phyloP scores from a whole-genome alignment of 2,113 vertebrate genomes.

The Heloderma charlesbogerti region DNA sequence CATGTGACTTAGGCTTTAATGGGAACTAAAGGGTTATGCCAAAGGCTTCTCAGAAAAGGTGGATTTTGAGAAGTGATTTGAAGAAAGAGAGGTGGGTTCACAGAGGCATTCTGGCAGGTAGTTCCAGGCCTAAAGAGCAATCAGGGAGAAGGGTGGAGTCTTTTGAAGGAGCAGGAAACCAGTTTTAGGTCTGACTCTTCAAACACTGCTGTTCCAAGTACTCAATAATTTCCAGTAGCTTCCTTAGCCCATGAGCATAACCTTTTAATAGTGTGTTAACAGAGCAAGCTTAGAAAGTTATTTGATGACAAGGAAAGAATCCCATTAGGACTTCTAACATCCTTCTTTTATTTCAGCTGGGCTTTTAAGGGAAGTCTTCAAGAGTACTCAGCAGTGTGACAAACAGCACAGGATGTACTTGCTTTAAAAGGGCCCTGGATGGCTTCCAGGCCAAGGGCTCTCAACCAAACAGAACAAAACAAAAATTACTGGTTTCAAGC shows the following conservation, averaged over 20 bases:
- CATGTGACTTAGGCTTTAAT: not conserved
- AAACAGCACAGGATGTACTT: constrained; percentile 70
- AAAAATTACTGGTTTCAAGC: constrained; percentile 43
- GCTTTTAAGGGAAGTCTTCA: constrained; percentile 71
- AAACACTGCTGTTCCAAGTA: constrained; percentile 45
- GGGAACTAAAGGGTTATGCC: no score
- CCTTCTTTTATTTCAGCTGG: constrained; percentile 63
- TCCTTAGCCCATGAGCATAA: constrained; percentile 44
- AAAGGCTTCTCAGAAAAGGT: not conserved
- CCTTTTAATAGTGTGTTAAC: constrained; percentile 69
- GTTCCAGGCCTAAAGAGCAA: not conserved
- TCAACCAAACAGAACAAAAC: constrained; percentile 70
- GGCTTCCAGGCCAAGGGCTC: constrained; percentile 67
- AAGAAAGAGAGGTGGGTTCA: not conserved
- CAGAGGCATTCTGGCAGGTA: not conserved
- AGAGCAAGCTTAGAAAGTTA: constrained; percentile 61
- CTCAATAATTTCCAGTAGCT: constrained; percentile 56
- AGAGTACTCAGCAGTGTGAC: constrained; percentile 53
- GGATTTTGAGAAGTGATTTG: not conserved
- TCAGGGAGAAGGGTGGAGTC: not conserved
- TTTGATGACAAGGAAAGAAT: constrained; percentile 68
- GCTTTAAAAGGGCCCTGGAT: constrained; percentile 68
- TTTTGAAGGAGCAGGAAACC: no score
- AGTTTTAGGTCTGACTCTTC: constrained; percentile 9
- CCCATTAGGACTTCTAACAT: constrained; percentile 59